Percentiles rank a stretch among this genome's conserved stretches.
These are phyloP conservation scores for Drosophila phalerata DNA, from an alignment of 2,888 invertebrate genomes.

Conservation along the genomic window DNA sequence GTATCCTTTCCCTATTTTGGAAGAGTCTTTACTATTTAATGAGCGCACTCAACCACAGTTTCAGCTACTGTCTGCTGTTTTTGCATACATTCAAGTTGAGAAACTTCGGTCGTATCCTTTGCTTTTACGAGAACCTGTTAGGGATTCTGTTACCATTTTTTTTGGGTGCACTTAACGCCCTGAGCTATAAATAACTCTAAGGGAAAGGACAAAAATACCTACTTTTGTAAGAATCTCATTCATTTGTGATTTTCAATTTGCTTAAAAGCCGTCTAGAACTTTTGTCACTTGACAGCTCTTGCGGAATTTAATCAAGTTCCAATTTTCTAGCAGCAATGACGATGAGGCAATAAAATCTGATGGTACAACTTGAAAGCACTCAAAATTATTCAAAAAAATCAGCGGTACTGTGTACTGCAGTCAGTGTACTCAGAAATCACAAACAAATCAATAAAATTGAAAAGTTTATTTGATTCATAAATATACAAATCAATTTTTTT, in stretches of 20 bases:
- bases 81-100: conserved; percentile 33
- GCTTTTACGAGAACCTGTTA: conserved; percentile 18
- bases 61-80: conserved; percentile 19
- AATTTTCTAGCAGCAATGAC: conserved; percentile 22
- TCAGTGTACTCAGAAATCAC: conserved; percentile 43
- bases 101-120: conserved; percentile 32
- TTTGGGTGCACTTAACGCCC: conserved; percentile 17
- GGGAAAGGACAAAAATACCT: conserved; percentile 25
- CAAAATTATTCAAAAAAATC: conserved; percentile 26
- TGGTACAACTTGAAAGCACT: conserved; percentile 8
- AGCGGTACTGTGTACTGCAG: neutral
- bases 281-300: conserved; percentile 40
- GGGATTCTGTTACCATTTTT: conserved; percentile 23
- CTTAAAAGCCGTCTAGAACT: conserved; percentile 41
- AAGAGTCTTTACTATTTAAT: conserved; percentile 62
- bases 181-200: conserved; percentile 48
- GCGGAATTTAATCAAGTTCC: conserved; percentile 35
- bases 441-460: conserved; percentile 73
- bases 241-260: conserved; percentile 54
- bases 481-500: conserved; percentile 75
- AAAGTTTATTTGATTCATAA: conserved; percentile 73
- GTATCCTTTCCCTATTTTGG: neutral
- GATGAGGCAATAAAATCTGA: conserved; percentile 31
- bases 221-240: conserved; percentile 22
- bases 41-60: conserved; percentile 49